Evolutionary conservation across 1,140 invertebrate genomes (phyloP), one percentile per base, ranked within the genome.

Genomic region (Eupristina koningsbergeri): DNA sequence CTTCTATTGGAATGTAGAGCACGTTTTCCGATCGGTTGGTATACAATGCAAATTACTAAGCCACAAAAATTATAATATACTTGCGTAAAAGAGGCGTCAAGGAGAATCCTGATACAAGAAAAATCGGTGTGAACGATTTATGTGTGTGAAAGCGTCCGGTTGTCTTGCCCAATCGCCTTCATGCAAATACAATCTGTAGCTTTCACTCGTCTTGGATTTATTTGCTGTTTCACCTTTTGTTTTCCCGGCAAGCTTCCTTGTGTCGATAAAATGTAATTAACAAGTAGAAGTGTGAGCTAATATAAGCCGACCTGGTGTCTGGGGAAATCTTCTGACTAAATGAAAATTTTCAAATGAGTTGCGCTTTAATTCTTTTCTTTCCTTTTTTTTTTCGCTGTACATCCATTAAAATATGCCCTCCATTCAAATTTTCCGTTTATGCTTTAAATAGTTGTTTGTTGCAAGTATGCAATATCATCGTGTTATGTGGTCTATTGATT

Each of bases 111-210:
- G 80, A 81, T 36, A 36, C 50, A 81, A 81, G 80, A 73, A 69
- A 58, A 81, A 73, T 34, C 53, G 15, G 15, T 6, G 74, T 50
- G 74, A 58, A 31, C 53, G 29, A 77, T 77, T 77, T 69, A 80
- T 29, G 58, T 58, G 80, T 45, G 81, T 26, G 61, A 61, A 77
- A 36, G 47, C 63, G 61, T 63, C 22, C 50, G 47, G 45, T 26
- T 26, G 47, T 47, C 75, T 83, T 78, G 71, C 81, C 50, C 74
- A 78, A 78, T 73, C 75, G 81, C 36, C 75, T 83, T 83, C 69
- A 74, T 77, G 79, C 47, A 69, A 84, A n/a, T n/a, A n/a, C n/a
- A n/a, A 84, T 80, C 67, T 74, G 76, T 80, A 29, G 83, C 83
- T 84, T 84, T 84, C 83, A 84, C 82, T 83, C 45, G 58, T 29